These are phyloP conservation scores for Dasypogon diadema DNA, from an alignment of 2,888 invertebrate species.

Conservation along the genomic window DNA sequence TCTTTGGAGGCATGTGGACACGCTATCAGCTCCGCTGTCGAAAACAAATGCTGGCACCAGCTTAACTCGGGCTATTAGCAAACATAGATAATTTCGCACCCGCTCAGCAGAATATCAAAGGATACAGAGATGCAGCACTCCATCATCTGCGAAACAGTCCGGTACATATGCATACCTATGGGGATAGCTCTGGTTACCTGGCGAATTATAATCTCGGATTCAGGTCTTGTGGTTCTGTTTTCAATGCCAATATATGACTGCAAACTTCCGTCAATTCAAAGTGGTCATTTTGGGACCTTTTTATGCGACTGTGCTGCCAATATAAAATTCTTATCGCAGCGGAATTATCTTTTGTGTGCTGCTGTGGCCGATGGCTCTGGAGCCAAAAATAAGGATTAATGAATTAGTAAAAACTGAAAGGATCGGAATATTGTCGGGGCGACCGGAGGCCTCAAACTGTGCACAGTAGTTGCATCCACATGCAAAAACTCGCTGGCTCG, in stretches of 20 bases:
- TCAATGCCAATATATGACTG: conserved; percentile 17
- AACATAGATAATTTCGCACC: conserved; percentile 36
- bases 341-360: conserved; percentile 40
- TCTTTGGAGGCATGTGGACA: not conserved
- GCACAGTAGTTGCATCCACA: conserved; percentile 40
- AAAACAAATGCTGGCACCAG: conserved; percentile 43
- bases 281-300: conserved; percentile 15
- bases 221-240: not conserved
- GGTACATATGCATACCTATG: not conserved
- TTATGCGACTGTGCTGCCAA: conserved; percentile 15
- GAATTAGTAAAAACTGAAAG: conserved; percentile 47
- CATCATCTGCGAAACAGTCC: conserved; percentile 16
- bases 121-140: conserved; percentile 16
- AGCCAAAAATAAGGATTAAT: conserved; percentile 49
- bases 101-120: conserved; percentile 21
- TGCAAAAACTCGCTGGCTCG: conserved; percentile 34
- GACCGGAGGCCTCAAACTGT: conserved; percentile 14
- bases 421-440: conserved; percentile 8
- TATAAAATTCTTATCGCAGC: conserved; percentile 36
- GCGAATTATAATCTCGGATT: conserved; percentile 6
- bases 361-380: conserved; percentile 35
- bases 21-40: conserved; percentile 24
- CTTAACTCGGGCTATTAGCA: conserved; percentile 40
- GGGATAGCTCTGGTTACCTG: conserved; percentile 35
- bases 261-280: conserved; percentile 14